These are phyloP conservation scores for Drosophila pruinosa DNA, from an alignment of 1,140 invertebrate species.

Conservation along the genomic window DNA sequence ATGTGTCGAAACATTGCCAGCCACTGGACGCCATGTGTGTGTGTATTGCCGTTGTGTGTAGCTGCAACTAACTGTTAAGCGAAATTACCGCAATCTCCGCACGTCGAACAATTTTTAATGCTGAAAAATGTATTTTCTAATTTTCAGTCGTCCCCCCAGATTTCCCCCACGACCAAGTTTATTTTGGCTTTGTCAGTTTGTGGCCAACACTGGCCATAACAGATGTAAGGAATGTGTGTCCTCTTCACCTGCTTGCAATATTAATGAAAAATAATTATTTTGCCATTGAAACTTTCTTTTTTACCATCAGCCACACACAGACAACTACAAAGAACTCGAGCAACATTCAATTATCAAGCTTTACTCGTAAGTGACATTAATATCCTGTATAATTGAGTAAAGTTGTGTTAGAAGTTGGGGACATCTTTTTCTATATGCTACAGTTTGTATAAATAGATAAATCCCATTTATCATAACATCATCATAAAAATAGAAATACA, in stretches of 20 bases:
- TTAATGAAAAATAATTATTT: constrained; percentile 76
- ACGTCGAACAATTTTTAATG: constrained; percentile 79
- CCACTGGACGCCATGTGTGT: constrained; percentile 9
- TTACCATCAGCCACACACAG: not conserved
- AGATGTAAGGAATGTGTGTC: constrained; percentile 51
- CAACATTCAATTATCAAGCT: not conserved
- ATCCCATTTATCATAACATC: no score
- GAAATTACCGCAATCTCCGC: constrained; percentile 78
- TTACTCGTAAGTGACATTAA: not conserved
- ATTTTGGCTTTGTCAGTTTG: constrained; percentile 71
- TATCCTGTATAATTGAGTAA: not conserved
- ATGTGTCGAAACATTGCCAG: constrained; percentile 56
- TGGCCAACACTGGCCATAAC: constrained; percentile 21
- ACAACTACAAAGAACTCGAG: not conserved
- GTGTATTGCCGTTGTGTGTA: not conserved
- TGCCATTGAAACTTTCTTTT: constrained; percentile 33
- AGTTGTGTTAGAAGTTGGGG: not conserved
- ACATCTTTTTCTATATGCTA: no score
- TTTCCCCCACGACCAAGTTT: constrained; percentile 39
- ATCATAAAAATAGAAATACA: no score
- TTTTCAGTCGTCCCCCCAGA: constrained; percentile 36
- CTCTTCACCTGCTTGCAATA: constrained; percentile 25
- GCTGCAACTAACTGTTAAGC: constrained; percentile 73
- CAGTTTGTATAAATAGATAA: not conserved
- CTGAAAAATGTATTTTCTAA: constrained; percentile 79